Evolutionary conservation across 2,888 invertebrate genomes (phyloP), one percentile per base, ranked within the genome.

Genomic region (Cerastis rubricosa): DNA sequence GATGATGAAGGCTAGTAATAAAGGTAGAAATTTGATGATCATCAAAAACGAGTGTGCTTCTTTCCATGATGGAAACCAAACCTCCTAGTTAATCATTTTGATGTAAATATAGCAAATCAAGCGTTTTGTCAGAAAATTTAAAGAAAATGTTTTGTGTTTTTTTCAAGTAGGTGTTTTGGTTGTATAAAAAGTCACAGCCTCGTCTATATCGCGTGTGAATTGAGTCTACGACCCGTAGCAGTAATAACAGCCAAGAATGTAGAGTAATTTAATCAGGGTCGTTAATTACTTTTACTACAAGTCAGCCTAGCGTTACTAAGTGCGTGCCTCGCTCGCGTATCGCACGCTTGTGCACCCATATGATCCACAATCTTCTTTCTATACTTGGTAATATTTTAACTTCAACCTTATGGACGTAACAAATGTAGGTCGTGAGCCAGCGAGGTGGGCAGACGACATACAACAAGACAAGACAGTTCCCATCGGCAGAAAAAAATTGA

Each of bases 321-420:
- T 76, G 76, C 40, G 66, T 29, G 49, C 0, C 19, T 35, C 70
- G 40, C 6, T 35, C 35, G 54, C 19, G 45, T 57, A 35, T 45
- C 43, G 43, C 3, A n/a, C 57, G 11, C 64, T 22, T 72, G 57
- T 67, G 51, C 57, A 65, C 78, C 78, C 80, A 43, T 73, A 80
- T 80, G 43, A 65, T 78, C 51, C 19, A 12, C 43, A 57, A 54
- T 72, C 43, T 64, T 49, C 8, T 49, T 12, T 19, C 6, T 69
- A 35, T 22, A 11, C 14, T 29, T 54, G 47, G n/a, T 64, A 29
- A 57, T 71, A 57, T 25, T 71, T 64, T 7, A 64, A 64, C 6
- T 49, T 69, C 19, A 72, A 35, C 25, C 25, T 17, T 40, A 51
- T 35, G 19, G 12, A 63, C 22, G 40, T 17, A 12, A 40, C 40